Evolutionary conservation across 2,797 vertebrate genomes (phyloP), one percentile per base, ranked within the genome.

Genomic region (Yasuhikotakia modesta): DNA sequence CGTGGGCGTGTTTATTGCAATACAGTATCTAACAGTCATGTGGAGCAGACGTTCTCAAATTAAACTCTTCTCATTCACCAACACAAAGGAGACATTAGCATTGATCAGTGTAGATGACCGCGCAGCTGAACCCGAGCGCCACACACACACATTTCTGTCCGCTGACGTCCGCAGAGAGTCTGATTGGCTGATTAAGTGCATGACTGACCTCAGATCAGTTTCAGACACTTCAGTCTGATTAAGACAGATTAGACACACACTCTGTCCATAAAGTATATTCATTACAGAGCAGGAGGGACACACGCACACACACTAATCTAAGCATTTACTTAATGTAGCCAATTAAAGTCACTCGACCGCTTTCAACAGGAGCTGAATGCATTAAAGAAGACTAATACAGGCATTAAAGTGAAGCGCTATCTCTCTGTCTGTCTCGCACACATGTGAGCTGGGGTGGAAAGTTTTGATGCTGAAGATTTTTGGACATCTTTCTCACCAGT

Each of bases 401-500:
- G 24, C 24, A 60, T 60, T 60, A 30, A 30, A 60, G 4, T 24
- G 27, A 27, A 32, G 35, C 39, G n/a, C 1, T 19, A 68, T 17
- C 39, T 58, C 52, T 76, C 53, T 50, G 45, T 48, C 1, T 1
- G 13, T 60, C 66, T 69, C 53, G 22, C 48, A 50, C 14, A 76
- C 6, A 35, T 58, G 50, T 5, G 43, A 2, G 45, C 24, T 55
- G 21, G 52, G 13, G 17, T 45, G 45, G 39, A 7, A 19, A 16
- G 12, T 55, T 68, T 24, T 30, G 46, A 5, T 64, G 22, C 19
- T 70, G 21, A 61, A 32, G 17, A 66, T 27, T 4, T 13, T 66
- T 71, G 43, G 71, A 19, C 2, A 21, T 78, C 21, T 80, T 32
- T 65, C 68, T 83, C 69, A 87, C 86, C 86, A 85, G 78, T 83